phyloP scores from a whole-genome alignment of 2,888 invertebrate genomes.

The Meghimatium bilineatum region DNA sequence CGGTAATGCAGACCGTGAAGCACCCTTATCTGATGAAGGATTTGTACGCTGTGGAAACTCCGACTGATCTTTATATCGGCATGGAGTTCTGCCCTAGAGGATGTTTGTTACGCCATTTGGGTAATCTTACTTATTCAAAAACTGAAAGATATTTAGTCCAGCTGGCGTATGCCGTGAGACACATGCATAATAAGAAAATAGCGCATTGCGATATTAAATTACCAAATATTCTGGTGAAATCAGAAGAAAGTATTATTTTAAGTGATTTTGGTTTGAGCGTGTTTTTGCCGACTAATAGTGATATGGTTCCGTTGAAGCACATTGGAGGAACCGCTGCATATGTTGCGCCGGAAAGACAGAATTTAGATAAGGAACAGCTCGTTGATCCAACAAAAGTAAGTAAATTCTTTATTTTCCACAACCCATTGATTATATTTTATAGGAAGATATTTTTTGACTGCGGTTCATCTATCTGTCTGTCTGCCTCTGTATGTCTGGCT shows the following conservation, averaged over 20 bases:
- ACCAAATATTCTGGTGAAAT: background rate
- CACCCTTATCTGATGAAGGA: slow-evolving; percentile 16
- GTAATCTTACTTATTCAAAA: background rate
- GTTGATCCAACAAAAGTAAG: slow-evolving; percentile 13
- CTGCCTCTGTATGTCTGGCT: no score
- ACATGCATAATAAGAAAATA: background rate
- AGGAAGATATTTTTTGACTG: no score
- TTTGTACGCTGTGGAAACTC: background rate
- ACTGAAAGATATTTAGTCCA: background rate
- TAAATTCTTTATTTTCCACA: background rate
- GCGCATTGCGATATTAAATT: slow-evolving; percentile 16
- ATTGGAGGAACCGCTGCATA: background rate
- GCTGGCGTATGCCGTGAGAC: background rate
- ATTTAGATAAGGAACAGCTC: background rate
- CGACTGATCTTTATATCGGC: background rate
- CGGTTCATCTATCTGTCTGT: no score
- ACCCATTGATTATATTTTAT: no score
- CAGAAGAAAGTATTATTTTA: background rate
- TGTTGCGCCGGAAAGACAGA: background rate
- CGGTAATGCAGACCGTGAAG: background rate
- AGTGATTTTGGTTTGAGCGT: slow-evolving; percentile 1
- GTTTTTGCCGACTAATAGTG: background rate
- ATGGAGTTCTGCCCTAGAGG: background rate
- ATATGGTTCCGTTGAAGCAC: background rate
- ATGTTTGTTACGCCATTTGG: background rate